A percentile compares a stretch with the other conserved stretches of the same genome.
Conservation (phyloP, 2,113 vertebrate genomes). For the Gadus chalcogrammus region DNA sequence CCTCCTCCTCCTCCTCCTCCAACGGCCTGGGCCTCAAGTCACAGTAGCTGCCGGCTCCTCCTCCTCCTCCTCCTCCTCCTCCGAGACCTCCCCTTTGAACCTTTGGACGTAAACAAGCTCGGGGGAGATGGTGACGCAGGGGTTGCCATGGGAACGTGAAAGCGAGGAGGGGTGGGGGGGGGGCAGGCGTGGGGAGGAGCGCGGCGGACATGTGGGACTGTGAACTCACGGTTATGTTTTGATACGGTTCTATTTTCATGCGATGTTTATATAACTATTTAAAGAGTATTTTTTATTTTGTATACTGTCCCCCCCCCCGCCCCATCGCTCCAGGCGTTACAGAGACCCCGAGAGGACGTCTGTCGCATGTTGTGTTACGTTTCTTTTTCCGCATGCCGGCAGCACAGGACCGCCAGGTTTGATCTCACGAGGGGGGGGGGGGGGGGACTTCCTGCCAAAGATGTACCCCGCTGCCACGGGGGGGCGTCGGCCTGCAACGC, state of each 20-base stretch:
- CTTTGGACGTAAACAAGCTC: conserved; percentile 19
- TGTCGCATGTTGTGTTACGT: conserved; percentile 53
- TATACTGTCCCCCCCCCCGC: conserved; percentile 81
- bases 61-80: not conserved
- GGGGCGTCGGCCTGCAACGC: too few species aligned
- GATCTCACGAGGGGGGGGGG: too few species aligned
- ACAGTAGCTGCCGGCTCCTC: conserved; percentile 68
- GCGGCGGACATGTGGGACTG: conserved; percentile 45
- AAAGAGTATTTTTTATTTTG: conserved; percentile 99
- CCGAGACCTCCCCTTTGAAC: conserved; percentile 26
- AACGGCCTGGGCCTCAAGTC: conserved; percentile 88
- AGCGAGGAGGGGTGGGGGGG: not conserved
- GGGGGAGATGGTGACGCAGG: not conserved
- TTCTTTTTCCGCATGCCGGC: not conserved
- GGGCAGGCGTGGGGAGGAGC: conserved; percentile 3
- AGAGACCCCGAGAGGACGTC: conserved; percentile 37
- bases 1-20: conserved; percentile 78
- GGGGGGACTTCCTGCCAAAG: too few species aligned
- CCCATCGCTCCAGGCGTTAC: conserved; percentile 67
- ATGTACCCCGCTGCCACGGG: too few species aligned
- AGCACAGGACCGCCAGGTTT: too few species aligned
- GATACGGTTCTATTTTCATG: conserved; percentile 99
- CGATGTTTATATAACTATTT: conserved; percentile 98
- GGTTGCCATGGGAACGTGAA: too few species aligned
- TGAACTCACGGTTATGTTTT: conserved; percentile 89